Evolutionary conservation across 2,888 invertebrate genomes (phyloP).

Genomic region (Meganola albula): DNA sequence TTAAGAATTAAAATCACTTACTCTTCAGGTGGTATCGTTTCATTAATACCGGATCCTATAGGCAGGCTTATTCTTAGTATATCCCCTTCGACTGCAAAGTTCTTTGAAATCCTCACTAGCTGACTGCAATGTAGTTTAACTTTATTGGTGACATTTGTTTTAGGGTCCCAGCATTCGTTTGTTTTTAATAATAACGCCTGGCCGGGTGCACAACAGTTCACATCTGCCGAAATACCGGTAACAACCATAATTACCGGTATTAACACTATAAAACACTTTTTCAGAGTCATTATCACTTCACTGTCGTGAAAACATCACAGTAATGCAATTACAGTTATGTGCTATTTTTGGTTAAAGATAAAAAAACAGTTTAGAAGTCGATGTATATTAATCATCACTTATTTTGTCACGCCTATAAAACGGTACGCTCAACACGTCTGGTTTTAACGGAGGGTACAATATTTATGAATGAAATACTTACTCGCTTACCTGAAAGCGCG

Average conservation of each 20-base stretch:
- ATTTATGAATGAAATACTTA: too few species aligned
- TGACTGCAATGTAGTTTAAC: constrained; percentile 23
- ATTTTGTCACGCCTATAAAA: too few species aligned
- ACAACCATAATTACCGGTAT: constrained; percentile 1
- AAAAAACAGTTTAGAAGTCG: too few species aligned
- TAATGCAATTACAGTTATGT: too few species aligned
- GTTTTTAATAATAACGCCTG: constrained; percentile 19
- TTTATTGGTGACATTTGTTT: constrained; percentile 23
- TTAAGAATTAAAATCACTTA: too few species aligned
- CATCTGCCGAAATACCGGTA: constrained; percentile 7
- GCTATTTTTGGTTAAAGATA: too few species aligned
- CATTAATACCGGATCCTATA: constrained; percentile 7
- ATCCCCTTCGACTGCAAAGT: constrained; percentile 12
- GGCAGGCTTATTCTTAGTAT: constrained; percentile 16
- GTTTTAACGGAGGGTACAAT: too few species aligned
- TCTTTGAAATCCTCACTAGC: constrained; percentile 10
- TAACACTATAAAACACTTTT: constrained; percentile 17
- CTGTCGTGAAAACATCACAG: too few species aligned
- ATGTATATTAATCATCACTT: too few species aligned
- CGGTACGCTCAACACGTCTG: too few species aligned
- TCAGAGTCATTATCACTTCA: constrained; percentile 3
- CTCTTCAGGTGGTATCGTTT: constrained; percentile 20
- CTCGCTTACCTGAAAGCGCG: too few species aligned
- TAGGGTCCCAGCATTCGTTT: constrained; percentile 35
- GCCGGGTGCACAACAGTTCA: constrained; percentile 29